Evolutionary conservation across 2,888 invertebrate species (phyloP), one percentile per base, ranked within the genome.

Genomic region (Dorcus hopei): DNA sequence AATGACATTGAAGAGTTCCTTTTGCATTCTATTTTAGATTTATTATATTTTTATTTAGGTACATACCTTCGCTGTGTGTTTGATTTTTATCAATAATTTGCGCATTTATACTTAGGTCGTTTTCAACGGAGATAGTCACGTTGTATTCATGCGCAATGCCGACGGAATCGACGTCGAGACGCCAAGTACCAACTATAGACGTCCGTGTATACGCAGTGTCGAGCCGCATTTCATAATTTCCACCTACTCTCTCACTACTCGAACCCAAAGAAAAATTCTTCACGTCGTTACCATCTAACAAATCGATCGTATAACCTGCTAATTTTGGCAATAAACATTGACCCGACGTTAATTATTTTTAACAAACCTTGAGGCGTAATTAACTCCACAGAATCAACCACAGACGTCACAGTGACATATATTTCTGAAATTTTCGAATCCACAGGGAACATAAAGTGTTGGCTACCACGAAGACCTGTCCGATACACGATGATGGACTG

Each of bases 271-370:
- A 81, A 76, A 82, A 83, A 11, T 72, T 62, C 0, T 72, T 69
- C n/a, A 83, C 80, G 2, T 81, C 81, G 0, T 79, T 72, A 19
- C 67, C 68, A 72, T 82, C 81, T 75, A 80, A 79, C 3, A 84
- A 70, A 69, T 83, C 80, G 47, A 84, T 79, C 70, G 79, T 80
- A 9, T 80, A 79, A 26, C 79, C 84, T 84, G 76, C 26, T 33
- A 33, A 33, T 7, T 33, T 33, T 39, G 53, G 59, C 50, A 61
- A 33, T 33, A 33, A 33, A 33, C 26, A 33, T 33, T 33, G 26
- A 4, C 26, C 26, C 7, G 7, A 6, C 26, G 26, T 33, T 33
- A 4, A 33, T 33, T 33, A 33, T 33, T 33, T 33, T 33, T 33
- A 33, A 33, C 26, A 33, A 33, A 33, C 26, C 26, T 33, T 33